phyloP scores from a whole-genome alignment of 2,888 invertebrate species.

The Idaea dimidiata region DNA sequence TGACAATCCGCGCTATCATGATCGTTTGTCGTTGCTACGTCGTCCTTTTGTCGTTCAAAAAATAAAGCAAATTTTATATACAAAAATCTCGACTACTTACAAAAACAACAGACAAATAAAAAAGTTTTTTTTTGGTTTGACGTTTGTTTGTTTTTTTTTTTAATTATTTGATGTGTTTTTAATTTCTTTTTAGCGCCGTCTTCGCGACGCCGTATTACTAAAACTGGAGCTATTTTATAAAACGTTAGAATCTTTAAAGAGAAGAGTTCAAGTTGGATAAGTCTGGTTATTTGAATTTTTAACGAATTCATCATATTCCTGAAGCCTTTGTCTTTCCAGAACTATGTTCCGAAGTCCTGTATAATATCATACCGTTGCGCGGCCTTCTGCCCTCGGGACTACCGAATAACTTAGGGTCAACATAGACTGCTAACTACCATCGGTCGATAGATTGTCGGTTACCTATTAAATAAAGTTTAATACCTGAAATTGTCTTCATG shows the following conservation, averaged over 20 bases:
- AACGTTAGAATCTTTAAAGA: neutral
- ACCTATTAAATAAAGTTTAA: neutral
- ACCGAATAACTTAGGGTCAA: neutral
- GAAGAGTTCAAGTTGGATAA: neutral
- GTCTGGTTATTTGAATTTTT: neutral
- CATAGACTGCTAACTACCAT: neutral
- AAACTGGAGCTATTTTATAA: neutral
- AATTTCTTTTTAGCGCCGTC: too few relatives aligned
- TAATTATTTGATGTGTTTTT: too few relatives aligned
- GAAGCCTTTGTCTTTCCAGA: neutral
- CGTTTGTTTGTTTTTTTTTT: too few relatives aligned
- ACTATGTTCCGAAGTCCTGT: neutral
- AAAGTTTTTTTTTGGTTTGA: too few relatives aligned
- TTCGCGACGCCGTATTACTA: too few relatives aligned
- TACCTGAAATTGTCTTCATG: too few relatives aligned
- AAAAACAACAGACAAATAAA: too few relatives aligned
- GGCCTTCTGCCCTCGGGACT: neutral
- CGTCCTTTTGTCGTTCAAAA: too few relatives aligned
- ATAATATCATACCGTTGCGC: neutral
- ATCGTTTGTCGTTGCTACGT: too few relatives aligned
- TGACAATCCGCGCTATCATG: too few relatives aligned
- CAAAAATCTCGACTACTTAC: too few relatives aligned
- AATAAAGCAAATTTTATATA: too few relatives aligned
- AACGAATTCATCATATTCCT: neutral
- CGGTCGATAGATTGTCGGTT: neutral